These are phyloP conservation scores for Saguinus midas DNA, from an alignment of 2,113 vertebrate genomes.

Conservation along the genomic window DNA sequence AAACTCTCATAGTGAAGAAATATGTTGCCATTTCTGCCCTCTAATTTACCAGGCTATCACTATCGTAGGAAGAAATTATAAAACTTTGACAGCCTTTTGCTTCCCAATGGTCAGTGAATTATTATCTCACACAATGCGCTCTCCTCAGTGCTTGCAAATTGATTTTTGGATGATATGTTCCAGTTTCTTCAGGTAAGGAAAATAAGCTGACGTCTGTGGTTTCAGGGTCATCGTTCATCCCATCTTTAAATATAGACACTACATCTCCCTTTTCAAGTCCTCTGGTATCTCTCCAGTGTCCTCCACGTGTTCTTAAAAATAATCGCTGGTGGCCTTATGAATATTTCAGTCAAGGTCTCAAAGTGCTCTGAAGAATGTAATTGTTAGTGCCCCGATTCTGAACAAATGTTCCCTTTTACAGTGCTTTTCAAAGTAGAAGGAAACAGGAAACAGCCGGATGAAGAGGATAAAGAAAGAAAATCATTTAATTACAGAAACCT, in stretches of 20 bases:
- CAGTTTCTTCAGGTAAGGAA: constrained; percentile 71
- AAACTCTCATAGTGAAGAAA: constrained; percentile 70
- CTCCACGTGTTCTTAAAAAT: constrained; percentile 27
- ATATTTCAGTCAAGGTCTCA: neutral
- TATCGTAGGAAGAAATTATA: constrained; percentile 59
- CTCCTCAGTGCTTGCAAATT: constrained; percentile 63
- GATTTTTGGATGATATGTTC: constrained; percentile 77
- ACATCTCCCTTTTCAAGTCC: constrained; percentile 35
- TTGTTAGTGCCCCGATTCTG: neutral
- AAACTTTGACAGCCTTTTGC: constrained; percentile 58
- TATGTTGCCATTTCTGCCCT: constrained; percentile 41
- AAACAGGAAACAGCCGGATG: neutral
- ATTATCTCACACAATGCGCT: neutral
- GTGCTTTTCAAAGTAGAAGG: neutral
- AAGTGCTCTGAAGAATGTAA: neutral
- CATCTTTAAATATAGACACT: constrained; percentile 41
- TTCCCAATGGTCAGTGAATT: constrained; percentile 35
- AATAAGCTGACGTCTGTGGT: constrained; percentile 59
- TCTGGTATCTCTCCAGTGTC: neutral
- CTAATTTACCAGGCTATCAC: constrained; percentile 62
- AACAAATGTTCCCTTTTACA: neutral
- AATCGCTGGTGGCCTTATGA: neutral
- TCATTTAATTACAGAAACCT: neutral
- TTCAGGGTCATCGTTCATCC: constrained; percentile 50
- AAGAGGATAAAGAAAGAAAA: neutral